These are phyloP conservation scores for Borostomias antarcticus DNA, from an alignment of 2,797 vertebrate genomes.

Conservation along the genomic window DNA sequence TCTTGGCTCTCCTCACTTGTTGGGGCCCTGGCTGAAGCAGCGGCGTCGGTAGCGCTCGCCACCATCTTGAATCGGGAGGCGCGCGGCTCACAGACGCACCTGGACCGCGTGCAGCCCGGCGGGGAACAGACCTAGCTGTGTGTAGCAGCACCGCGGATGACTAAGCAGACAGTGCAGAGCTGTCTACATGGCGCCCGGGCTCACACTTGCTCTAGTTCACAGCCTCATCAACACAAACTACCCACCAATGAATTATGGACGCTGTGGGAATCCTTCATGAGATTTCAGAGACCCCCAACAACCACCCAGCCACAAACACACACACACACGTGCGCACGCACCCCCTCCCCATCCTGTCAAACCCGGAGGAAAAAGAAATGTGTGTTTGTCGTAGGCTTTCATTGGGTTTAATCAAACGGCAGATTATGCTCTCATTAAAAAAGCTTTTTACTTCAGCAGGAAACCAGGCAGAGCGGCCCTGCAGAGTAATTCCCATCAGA, in stretches of 20 bases:
- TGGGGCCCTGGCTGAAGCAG: conserved; percentile 6
- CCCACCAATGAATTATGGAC: not conserved
- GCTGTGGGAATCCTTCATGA: too few relatives aligned
- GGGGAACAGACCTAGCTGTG: too few relatives aligned
- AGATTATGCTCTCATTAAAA: conserved; percentile 68
- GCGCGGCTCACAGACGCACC: too few relatives aligned
- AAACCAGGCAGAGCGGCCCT: conserved; percentile 68
- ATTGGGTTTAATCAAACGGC: conserved; percentile 62
- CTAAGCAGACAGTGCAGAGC: too few relatives aligned
- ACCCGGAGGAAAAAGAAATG: not conserved
- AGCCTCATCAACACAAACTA: not conserved
- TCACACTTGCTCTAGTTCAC: too few relatives aligned
- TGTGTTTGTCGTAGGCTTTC: conserved; percentile 41
- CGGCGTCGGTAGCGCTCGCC: conserved; percentile 3
- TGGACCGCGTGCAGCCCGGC: too few relatives aligned
- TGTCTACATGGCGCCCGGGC: not conserved
- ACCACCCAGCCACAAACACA: not conserved
- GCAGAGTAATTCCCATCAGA: conserved; percentile 75
- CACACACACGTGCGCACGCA: not conserved
- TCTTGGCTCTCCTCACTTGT: conserved; percentile 21
- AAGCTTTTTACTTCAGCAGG: conserved; percentile 63
- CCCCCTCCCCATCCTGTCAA: not conserved
- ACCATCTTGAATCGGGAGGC: not conserved
- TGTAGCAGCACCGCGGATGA: too few relatives aligned
- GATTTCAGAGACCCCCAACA: too few relatives aligned